phyloP scores from a whole-genome alignment of 2,113 vertebrate genomes.

The Lophura nycthemera region DNA sequence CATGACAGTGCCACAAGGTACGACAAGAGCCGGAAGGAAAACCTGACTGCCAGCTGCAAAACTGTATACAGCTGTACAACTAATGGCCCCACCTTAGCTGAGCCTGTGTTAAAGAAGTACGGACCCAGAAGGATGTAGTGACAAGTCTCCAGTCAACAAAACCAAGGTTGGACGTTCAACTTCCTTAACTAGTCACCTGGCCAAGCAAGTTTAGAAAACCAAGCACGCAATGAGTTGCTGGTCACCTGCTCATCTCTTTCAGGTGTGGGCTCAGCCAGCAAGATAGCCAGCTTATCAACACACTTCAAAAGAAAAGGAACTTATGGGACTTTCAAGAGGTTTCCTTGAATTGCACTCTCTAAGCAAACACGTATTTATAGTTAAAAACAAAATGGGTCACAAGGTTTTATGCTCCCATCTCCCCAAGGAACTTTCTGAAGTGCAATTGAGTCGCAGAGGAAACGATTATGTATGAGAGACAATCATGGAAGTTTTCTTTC shows the following conservation, averaged over 20 bases:
- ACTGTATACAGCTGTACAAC: neutral
- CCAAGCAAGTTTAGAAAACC: neutral
- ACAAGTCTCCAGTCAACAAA: neutral
- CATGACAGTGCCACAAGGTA: neutral
- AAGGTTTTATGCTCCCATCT: neutral
- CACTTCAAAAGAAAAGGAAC: neutral
- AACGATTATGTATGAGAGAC: neutral
- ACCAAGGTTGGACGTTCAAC: too few relatives aligned
- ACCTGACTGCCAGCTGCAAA: too few relatives aligned
- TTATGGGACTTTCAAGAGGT: neutral
- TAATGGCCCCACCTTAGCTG: neutral
- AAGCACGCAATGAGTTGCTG: neutral
- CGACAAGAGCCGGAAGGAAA: neutral
- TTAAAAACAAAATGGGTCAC: constrained; percentile 4
- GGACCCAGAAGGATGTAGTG: neutral
- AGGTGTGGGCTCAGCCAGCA: neutral
- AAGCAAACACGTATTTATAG: neutral
- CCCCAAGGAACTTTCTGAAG: constrained; percentile 16
- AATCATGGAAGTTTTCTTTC: constrained; percentile 35
- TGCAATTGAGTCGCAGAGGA: neutral
- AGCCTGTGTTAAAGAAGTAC: neutral
- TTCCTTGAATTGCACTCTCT: neutral
- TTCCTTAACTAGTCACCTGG: neutral
- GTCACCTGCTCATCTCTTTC: neutral
- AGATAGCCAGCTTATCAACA: neutral